Evolutionary conservation across 2,888 invertebrate genomes (phyloP).

Genomic region (Sphaerophoria taeniata): DNA sequence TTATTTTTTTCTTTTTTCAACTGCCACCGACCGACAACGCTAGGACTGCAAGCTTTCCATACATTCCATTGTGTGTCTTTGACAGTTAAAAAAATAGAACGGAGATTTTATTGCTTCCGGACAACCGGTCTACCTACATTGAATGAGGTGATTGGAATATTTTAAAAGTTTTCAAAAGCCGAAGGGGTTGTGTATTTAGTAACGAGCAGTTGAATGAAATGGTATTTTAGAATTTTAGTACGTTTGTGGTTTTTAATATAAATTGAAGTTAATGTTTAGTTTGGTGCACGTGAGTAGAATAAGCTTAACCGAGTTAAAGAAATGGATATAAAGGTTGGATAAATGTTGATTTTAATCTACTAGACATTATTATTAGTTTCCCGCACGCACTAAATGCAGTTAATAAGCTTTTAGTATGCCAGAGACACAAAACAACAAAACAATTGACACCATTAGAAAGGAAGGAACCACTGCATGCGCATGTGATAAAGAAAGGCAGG

Average conservation of each 20-base stretch:
- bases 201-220: neutral
- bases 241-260: neutral
- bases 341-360: neutral
- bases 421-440: no score
- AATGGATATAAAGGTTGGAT: neutral
- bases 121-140: neutral
- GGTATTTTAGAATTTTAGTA: neutral
- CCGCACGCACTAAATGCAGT: neutral
- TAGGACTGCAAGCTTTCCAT: slow-evolving; percentile 31
- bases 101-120: slow-evolving; percentile 47
- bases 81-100: slow-evolving; percentile 35
- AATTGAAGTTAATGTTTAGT: slow-evolving; percentile 3
- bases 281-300: neutral
- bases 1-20: neutral
- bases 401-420: no score
- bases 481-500: no score
- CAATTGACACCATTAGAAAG: no score
- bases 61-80: slow-evolving; percentile 1
- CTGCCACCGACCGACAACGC: neutral
- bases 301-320: neutral
- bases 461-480: no score
- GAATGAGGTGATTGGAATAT: slow-evolving; percentile 10
- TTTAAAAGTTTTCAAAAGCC: slow-evolving; percentile 29
- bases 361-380: neutral
- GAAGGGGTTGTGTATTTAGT: neutral